Conservation (phyloP, 2,888 invertebrate species). For the Epinotia nisella region DNA sequence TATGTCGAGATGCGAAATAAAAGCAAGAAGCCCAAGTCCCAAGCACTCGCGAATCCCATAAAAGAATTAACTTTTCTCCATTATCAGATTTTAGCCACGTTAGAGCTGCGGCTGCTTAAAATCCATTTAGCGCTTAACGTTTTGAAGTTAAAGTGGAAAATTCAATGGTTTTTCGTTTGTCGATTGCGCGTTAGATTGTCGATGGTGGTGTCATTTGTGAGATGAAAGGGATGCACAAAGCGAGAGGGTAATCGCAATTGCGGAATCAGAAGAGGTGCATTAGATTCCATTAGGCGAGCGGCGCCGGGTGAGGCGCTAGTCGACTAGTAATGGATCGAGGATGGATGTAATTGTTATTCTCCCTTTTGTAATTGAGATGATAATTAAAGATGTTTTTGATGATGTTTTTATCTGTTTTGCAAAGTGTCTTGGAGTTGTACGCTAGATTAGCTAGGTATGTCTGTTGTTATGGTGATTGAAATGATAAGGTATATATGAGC, state of each 20-base stretch:
- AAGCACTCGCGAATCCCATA: slow-evolving; percentile 9
- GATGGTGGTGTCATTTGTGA: slow-evolving; percentile 62
- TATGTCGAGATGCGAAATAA: slow-evolving; percentile 39
- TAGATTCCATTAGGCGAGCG: slow-evolving; percentile 70
- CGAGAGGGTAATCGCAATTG: slow-evolving; percentile 80
- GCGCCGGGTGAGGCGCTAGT: slow-evolving; percentile 45
- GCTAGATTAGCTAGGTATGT: background rate
- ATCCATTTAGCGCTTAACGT: slow-evolving; percentile 33
- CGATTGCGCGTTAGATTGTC: slow-evolving; percentile 61
- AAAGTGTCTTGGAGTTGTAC: background rate
- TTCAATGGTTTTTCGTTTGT: slow-evolving; percentile 49
- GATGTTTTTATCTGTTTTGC: background rate
- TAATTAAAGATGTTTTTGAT: background rate
- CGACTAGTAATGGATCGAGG: slow-evolving; percentile 46
- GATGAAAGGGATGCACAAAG: slow-evolving; percentile 76
- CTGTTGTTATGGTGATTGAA: background rate
- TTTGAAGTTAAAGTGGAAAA: slow-evolving; percentile 48
- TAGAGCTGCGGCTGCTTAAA: slow-evolving; percentile 5
- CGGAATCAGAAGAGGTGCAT: slow-evolving; percentile 69
- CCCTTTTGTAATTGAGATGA: background rate
- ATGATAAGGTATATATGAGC: too few species aligned
- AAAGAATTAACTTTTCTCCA: slow-evolving; percentile 41
- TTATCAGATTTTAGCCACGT: slow-evolving; percentile 23
- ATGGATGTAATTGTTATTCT: slow-evolving; percentile 12
- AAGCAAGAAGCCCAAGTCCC: slow-evolving; percentile 31